Base-by-base conservation (phyloP, 2,797 vertebrate genomes). In the Parambassis ranga region DNA sequence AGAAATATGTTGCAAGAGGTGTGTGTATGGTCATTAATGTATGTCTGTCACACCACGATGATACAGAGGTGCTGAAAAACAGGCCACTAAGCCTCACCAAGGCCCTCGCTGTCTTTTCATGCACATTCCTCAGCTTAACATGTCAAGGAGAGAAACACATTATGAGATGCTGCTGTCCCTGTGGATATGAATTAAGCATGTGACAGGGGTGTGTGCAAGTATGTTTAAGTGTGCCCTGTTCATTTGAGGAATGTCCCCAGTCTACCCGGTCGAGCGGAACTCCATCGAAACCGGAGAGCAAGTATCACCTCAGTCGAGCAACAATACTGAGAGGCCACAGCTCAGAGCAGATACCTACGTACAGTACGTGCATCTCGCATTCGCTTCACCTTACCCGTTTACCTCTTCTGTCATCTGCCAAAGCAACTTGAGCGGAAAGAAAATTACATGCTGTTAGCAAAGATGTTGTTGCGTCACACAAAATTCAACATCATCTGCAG, bases 241-340 rank as follows among this genome's bases (percentile, higher is more conserved):
- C 78, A 64, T 83, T 57, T 66, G 27, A 90, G 90, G 92, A 93
- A 93, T 93, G 92, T 86, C 81, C 88, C 90, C 87, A 52, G 90
- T 90, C 91, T 79, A 82, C 87, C 82, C 72, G 46, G 83, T 87
- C 62, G 67, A 87, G 87, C 56, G 19, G 75, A 92, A 84, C 77
- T 71, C 62, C 82, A 88, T 78, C 85, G 92, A 93, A 94, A 93
- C 92, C 73, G 0, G 55, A 72, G 72, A 44, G 20, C 30, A 33
- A 90, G 92, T 92, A 91, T 93, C 90, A 83, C 86, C 81, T 87
- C 75, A 67, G 65, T 41, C 8, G 18, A 37, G 65, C 64, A 73
- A 63, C 6, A 49, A 84, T 78, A 88, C 81, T 43, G 44, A 72
- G 67, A 86, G 63, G 82, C 43, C 16, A 6, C 19, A 6, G 23